Percentiles rank a stretch among this genome's conserved stretches.
Evolutionary conservation across 2,797 vertebrate species (phyloP).

Genomic region (Danionella dracula): DNA sequence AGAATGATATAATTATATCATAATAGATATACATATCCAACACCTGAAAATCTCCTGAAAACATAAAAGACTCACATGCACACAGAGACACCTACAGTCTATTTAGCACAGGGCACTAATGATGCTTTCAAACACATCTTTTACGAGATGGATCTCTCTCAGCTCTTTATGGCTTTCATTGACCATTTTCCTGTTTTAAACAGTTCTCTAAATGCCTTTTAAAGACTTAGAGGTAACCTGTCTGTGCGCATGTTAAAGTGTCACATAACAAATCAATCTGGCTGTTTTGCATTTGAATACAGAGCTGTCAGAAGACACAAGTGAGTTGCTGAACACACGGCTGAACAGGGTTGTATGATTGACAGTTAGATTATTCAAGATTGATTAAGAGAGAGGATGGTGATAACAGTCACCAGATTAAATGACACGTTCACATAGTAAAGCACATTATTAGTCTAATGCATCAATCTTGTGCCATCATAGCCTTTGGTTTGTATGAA

Average conservation of each 20-base stretch:
- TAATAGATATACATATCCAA: too few relatives aligned
- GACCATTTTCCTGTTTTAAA: conserved; percentile 59
- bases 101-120: neutral
- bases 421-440: conserved; percentile 39
- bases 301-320: neutral
- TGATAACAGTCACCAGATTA: conserved; percentile 57
- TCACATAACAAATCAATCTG: conserved; percentile 71
- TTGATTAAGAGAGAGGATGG: conserved; percentile 63
- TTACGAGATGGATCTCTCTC: conserved; percentile 63
- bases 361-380: conserved; percentile 38
- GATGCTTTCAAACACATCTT: conserved; percentile 31
- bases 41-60: neutral
- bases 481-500: too few relatives aligned
- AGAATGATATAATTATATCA: too few relatives aligned
- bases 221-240: conserved; percentile 64
- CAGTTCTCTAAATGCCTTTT: conserved; percentile 66
- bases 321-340: neutral
- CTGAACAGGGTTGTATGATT: neutral
- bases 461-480: too few relatives aligned
- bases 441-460: neutral
- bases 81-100: neutral
- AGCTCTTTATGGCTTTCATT: conserved; percentile 62
- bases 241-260: conserved; percentile 65
- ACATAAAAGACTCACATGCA: neutral
- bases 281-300: conserved; percentile 63